Percentiles rank a stretch among this genome's conserved stretches.
Conservation (phyloP, 2,888 invertebrate genomes). For the Tridacna crocea region DNA sequence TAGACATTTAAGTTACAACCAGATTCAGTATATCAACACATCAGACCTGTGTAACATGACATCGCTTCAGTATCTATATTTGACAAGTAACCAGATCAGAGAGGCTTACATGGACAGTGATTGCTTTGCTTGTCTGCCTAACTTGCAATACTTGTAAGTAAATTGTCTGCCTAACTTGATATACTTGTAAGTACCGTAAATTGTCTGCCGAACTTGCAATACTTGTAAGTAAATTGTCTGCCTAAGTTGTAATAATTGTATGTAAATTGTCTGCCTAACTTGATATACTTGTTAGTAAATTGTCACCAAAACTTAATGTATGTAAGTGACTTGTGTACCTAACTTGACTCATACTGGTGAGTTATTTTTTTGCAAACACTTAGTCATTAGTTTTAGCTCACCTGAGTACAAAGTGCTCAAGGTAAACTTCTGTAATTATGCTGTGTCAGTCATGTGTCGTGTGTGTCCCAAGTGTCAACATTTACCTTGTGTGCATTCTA, state of each 20-base stretch:
- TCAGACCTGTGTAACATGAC: constrained; percentile 69
- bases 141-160: constrained; percentile 66
- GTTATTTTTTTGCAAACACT: too few species aligned
- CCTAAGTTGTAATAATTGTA: background rate
- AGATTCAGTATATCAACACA: constrained; percentile 59
- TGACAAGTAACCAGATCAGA: constrained; percentile 65
- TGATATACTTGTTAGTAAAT: too few species aligned
- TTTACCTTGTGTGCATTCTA: too few species aligned
- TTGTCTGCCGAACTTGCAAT: background rate
- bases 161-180: constrained; percentile 58
- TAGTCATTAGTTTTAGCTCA: too few species aligned
- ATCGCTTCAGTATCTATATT: constrained; percentile 55
- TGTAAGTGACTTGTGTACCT: too few species aligned
- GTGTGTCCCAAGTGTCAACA: too few species aligned
- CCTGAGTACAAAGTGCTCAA: too few species aligned
- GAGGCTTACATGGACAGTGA: constrained; percentile 68
- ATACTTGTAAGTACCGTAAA: constrained; percentile 58
- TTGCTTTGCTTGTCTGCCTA: constrained; percentile 66
- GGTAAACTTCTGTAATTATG: too few species aligned
- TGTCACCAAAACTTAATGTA: too few species aligned
- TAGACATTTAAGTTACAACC: constrained; percentile 68
- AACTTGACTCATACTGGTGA: too few species aligned
- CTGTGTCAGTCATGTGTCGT: too few species aligned
- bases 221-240: background rate
- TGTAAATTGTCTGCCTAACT: background rate